Percentiles rank a stretch among this genome's conserved stretches.
phyloP scores from a whole-genome alignment of 2,888 invertebrate species.

The Dendrolimus houi region DNA sequence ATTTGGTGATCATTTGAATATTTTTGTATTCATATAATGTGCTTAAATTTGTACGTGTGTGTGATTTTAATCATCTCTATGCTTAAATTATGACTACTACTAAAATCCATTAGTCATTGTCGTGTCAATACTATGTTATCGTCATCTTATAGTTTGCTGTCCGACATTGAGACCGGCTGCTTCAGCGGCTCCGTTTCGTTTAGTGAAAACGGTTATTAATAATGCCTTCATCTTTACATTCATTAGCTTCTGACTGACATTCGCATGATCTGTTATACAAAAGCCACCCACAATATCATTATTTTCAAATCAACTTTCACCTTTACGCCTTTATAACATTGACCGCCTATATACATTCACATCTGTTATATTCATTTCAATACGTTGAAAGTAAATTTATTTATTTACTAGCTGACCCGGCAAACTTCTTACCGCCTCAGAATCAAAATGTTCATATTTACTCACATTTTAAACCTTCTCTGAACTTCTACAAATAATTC shows the following conservation, averaged over 20 bases:
- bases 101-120: constrained; percentile 2
- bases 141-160: constrained; percentile 9
- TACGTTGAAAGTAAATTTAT: too few species aligned
- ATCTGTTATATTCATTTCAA: too few species aligned
- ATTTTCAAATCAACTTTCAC: constrained; percentile 53
- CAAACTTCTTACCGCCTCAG: too few species aligned
- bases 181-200: background rate
- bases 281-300: constrained; percentile 40
- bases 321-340: background rate
- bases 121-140: constrained; percentile 1
- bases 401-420: too few species aligned
- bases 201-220: constrained; percentile 17
- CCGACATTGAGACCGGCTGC: background rate
- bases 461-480: too few species aligned
- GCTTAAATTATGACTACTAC: constrained; percentile 1
- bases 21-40: constrained; percentile 11
- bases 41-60: constrained; percentile 13
- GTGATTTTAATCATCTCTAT: constrained; percentile 3
- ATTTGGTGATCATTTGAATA: constrained; percentile 19
- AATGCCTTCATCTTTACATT: constrained; percentile 11
- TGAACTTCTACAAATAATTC: too few species aligned
- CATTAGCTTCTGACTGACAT: constrained; percentile 29
- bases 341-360: too few species aligned
- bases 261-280: constrained; percentile 41
- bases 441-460: too few species aligned